Percentiles rank a stretch among this genome's conserved stretches.
phyloP scores from a whole-genome alignment of 2,113 vertebrate genomes.

The Stegastes partitus region DNA sequence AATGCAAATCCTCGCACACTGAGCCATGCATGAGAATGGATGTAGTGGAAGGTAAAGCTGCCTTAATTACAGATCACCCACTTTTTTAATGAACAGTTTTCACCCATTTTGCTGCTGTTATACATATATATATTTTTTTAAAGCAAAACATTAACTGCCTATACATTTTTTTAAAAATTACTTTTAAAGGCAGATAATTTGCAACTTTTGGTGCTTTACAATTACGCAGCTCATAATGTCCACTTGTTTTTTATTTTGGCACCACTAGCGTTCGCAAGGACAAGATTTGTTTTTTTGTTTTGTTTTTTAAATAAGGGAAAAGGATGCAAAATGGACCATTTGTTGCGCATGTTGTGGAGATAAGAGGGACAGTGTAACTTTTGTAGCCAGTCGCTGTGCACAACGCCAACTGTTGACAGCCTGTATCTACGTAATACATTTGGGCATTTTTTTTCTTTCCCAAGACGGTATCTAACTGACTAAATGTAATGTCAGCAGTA shows the following conservation, averaged over 20 bases:
- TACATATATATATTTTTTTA: background rate
- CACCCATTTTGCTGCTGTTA: background rate
- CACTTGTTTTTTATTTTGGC: background rate
- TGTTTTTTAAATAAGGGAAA: background rate
- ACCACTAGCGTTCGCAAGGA: background rate
- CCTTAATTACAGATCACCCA: slow-evolving; percentile 29
- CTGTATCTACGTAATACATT: background rate
- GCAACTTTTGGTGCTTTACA: background rate
- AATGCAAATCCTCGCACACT: slow-evolving; percentile 28
- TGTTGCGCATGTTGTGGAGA: slow-evolving; percentile 40
- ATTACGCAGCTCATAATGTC: background rate
- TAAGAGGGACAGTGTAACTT: slow-evolving; percentile 50
- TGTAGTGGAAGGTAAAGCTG: slow-evolving; percentile 59
- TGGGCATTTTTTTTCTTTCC: slow-evolving; percentile 18
- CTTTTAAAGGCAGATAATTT: background rate
- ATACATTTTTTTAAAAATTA: background rate
- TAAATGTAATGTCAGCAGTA: slow-evolving; percentile 34
- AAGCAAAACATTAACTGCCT: background rate
- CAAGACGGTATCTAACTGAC: slow-evolving; percentile 26
- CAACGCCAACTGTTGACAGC: slow-evolving; percentile 65
- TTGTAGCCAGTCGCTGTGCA: slow-evolving; percentile 44
- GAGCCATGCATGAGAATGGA: slow-evolving; percentile 46
- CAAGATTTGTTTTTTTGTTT: background rate
- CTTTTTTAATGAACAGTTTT: slow-evolving; percentile 32
- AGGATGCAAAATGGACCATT: slow-evolving; percentile 20